These are phyloP conservation scores for Pithys albifrons DNA, from an alignment of 2,113 vertebrate genomes.

Conservation along the genomic window DNA sequence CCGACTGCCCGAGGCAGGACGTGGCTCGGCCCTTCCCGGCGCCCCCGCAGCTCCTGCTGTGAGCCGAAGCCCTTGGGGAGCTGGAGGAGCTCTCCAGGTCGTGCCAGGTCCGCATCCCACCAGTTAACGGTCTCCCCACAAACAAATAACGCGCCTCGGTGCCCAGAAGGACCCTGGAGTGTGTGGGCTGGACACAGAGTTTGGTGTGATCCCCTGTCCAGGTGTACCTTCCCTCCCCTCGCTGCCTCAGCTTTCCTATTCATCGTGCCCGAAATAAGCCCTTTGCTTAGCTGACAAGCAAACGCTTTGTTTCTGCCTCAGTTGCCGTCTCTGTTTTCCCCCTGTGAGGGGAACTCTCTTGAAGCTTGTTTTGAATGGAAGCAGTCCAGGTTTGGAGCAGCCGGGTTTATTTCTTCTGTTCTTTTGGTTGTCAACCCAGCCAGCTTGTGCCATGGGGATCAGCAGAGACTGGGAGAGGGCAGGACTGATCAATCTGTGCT, in stretches of 20 bases:
- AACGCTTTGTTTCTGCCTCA: not conserved
- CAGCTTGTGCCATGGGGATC: not conserved
- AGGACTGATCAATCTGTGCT: not conserved
- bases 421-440: not conserved
- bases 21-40: not conserved
- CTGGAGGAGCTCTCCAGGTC: not conserved
- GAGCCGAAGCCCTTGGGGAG: rapidly evolving
- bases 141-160: rapidly evolving
- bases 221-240: not conserved
- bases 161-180: not conserved
- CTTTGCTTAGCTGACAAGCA: not conserved
- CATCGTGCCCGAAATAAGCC: not conserved
- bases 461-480: not conserved
- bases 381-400: not conserved
- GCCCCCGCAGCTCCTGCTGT: not conserved
- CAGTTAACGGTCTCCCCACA: rapidly evolving
- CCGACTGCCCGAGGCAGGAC: not conserved
- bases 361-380: not conserved
- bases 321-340: not conserved
- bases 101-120: not conserved
- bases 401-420: not conserved
- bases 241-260: rapidly evolving
- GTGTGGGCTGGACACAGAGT: rapidly evolving
- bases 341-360: not conserved
- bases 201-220: not conserved